Base-by-base conservation (phyloP, 2,797 vertebrate genomes). In the Sarcophilus harrisii region DNA sequence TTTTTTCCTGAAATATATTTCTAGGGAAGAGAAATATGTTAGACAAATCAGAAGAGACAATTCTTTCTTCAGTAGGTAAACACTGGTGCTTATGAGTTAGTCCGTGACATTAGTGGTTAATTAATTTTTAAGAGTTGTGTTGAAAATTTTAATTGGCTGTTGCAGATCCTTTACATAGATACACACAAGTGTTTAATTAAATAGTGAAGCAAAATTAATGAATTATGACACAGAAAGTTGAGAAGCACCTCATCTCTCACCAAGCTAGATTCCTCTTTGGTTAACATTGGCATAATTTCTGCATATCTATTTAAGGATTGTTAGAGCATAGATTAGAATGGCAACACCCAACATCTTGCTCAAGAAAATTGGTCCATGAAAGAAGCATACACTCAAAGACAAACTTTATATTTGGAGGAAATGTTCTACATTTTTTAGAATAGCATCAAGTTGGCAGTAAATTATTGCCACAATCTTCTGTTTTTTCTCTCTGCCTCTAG, bases 141-240 rank as follows among this genome's bases (percentile, higher is more conserved):
- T 96, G 66, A 97, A 97, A 96, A 94, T 95, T 98, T 95, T 98
- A 96, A 97, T 91, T 96, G 90, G 30, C 58, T 96, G 96, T 93
- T 98, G 97, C 96, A 94, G 91, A 96, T 95, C 98, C 94, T 94
- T 98, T 94, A 58, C 10, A 96, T 98, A 96, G 93, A 94, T 58
- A 91, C 32, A 58, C 30, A 95, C 0, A 92, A n/a, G 3, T 57
- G 0, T 91, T 97, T 97, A 97, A 98, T 98, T 98, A 98, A 98
- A 97, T 96, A 96, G 92, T 95, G 58, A 45, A 97, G 92, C 96
- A 92, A 91, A 98, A 97, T 97, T 96, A 98, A 96, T 97, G 54
- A 97, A 96, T 98, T 96, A 58, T 90, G 92, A 92, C 9, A 89
- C 52, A 95, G 92, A 57, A 32, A 97, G 10, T 94, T 95, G 49